These are phyloP conservation scores for Capitella teleta DNA, from an alignment of 1,140 invertebrate species.

Conservation along the genomic window DNA sequence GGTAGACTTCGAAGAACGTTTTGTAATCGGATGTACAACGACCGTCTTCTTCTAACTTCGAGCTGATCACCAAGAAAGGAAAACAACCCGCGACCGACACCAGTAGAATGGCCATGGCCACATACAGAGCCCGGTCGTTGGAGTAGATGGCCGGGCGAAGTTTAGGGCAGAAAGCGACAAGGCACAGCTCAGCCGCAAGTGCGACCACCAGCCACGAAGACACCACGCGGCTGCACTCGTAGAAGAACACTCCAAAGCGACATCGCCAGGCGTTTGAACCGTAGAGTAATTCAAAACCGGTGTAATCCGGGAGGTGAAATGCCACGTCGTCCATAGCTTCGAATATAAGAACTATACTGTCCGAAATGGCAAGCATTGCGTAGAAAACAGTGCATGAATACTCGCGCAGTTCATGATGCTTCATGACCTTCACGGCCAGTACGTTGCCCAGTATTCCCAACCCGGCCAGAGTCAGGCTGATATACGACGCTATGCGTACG, in stretches of 20 bases:
- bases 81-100: neutral
- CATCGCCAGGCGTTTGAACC: slow-evolving; percentile 3
- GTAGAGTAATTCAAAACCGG: neutral
- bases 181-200: neutral
- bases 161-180: neutral
- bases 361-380: neutral
- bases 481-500: neutral
- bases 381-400: neutral
- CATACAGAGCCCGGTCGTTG: neutral
- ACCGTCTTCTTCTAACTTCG: neutral
- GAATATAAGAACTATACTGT: neutral
- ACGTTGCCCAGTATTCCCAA: neutral
- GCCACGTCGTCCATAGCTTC: slow-evolving; percentile 1
- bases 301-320: neutral
- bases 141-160: neutral
- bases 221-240: neutral
- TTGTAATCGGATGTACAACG: neutral
- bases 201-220: slow-evolving; percentile 3
- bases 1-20: neutral
- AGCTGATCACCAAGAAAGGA: neutral
- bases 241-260: neutral
- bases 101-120: slow-evolving; percentile 2
- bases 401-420: neutral
- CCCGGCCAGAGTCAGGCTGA: neutral
- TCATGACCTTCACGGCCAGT: neutral